Base-by-base conservation (phyloP, 2,888 invertebrate genomes). In the Leucoptera coffeella region DNA sequence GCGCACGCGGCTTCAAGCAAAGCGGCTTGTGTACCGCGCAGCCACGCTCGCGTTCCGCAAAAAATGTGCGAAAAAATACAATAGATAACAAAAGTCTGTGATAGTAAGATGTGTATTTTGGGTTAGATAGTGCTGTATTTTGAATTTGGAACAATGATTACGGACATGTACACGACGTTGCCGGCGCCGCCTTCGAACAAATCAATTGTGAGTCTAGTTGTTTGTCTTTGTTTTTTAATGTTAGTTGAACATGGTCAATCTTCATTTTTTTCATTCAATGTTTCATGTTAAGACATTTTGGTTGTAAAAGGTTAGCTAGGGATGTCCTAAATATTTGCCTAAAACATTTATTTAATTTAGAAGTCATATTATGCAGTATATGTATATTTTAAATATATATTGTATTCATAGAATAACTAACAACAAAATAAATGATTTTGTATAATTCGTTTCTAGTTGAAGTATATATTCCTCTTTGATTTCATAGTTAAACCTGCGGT, bases 91-190 rank as follows among this genome's bases (percentile, higher is more conserved):
- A 17, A 17, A 17, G 6, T 17, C 17, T 6, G 17, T 17, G 9
- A 17, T 17, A 17, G 6, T 17, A 9, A 7, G 17, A 17, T 17
- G 17, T 17, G 17, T 17, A 7, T 17, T 17, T 6, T 17, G 6
- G 6, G 17, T 17, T 17, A 7, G 9, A 9, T 17, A 9, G 9
- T 17, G 17, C 9, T 17, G 6, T 17, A 17, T 17, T 7, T 7
- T 17, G 9, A 17, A 9, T 17, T 6, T 17, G 44, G 10, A 14
- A 56, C 45, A 34, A 62, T 69, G 69, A 69, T 69, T 35, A 67
- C 69, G 34, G 69, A 69, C 34, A 69, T 69, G 65, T 69, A 69
- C 41, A 55, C 62, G 57, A 62, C 67, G 37, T 39, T 69, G 42
- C 47, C 57, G 61, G 64, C 56, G 60, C 52, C 55, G 23, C 39